These are phyloP conservation scores for Drosophila serrata DNA, from an alignment of 1,140 invertebrate species.

Conservation along the genomic window DNA sequence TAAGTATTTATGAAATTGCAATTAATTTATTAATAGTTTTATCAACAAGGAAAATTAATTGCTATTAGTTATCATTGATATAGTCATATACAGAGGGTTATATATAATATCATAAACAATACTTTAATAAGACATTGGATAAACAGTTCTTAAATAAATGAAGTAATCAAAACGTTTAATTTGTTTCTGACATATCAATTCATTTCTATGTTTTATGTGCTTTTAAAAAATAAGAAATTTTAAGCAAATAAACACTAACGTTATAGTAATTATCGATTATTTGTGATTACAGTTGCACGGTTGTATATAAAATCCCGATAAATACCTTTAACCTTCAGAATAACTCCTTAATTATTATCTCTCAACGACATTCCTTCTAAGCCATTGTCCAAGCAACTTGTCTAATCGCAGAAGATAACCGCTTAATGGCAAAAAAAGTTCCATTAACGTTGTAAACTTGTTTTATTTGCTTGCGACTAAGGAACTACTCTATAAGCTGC, in stretches of 20 bases:
- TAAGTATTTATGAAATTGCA: neutral
- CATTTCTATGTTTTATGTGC: too few species aligned
- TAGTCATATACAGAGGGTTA: neutral
- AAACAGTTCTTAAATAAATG: slow-evolving; percentile 1
- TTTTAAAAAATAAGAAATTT: too few species aligned
- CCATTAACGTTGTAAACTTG: slow-evolving; percentile 48
- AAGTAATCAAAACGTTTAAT: neutral
- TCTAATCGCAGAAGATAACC: slow-evolving; percentile 17
- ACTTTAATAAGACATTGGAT: neutral
- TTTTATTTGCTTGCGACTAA: slow-evolving; percentile 54
- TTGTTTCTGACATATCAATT: neutral
- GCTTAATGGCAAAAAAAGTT: slow-evolving; percentile 38
- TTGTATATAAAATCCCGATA: too few species aligned
- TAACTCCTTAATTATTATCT: slow-evolving; percentile 8
- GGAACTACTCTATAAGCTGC: slow-evolving; percentile 29
- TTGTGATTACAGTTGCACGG: too few species aligned
- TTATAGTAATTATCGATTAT: too few species aligned
- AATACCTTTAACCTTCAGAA: slow-evolving; percentile 5
- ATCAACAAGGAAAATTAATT: too few species aligned
- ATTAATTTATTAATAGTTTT: neutral
- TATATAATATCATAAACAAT: neutral
- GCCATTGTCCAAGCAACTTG: slow-evolving; percentile 5
- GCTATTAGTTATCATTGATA: neutral
- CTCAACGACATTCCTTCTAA: slow-evolving; percentile 3
- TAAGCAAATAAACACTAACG: neutral